Base-by-base conservation (phyloP, 2,797 vertebrate species). In the Prionace glauca region DNA sequence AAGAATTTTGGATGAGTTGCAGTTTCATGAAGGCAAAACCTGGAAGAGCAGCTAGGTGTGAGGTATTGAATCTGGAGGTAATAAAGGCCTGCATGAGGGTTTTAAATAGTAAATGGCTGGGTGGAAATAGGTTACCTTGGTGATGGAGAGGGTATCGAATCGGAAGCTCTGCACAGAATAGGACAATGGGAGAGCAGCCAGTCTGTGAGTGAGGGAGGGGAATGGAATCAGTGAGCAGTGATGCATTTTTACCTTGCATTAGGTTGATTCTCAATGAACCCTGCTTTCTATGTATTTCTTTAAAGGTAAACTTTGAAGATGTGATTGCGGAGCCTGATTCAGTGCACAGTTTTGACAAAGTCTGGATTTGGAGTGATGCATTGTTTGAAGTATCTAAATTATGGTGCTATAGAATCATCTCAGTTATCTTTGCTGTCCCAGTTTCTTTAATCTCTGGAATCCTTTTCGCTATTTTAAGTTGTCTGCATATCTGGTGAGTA, bases 351-450 rank as follows among this genome's bases (percentile, higher is more conserved):
- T 97, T 97, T 9, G 98, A 98, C 97, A 96, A 97, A 94, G 97
- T 98, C 29, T 98, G 98, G 98, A 97, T 98, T 96, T 98, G 98
- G 97, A 98, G 98, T 95, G 95, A 98, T 7, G 97, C 98, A 56
- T 96, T 98, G 96, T 98, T 98, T 36, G 98, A 98, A 96, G 97
- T 98, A 93, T 97, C 97, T 62, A 96, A 97, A 79, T 96, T 97
- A 95, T 98, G 98, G 98, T 97, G 97, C 96, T 98, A 98, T 96
- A 97, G 97, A 96, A 96, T 97, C 95, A 95, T 98, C 96, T 97
- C 97, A 0, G 96, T 97, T 86, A 93, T 98, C 74, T 96, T 98
- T 95, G 97, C 98, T 95, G 96, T 98, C 84, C 98, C 98, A 0
- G 84, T 97, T 94, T 98, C 98, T 14, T 18, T 98, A 77, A 69